A percentile compares a stretch with the other conserved stretches of the same genome.
Conservation (phyloP, 2,113 vertebrate species). For the Clupea harengus region DNA sequence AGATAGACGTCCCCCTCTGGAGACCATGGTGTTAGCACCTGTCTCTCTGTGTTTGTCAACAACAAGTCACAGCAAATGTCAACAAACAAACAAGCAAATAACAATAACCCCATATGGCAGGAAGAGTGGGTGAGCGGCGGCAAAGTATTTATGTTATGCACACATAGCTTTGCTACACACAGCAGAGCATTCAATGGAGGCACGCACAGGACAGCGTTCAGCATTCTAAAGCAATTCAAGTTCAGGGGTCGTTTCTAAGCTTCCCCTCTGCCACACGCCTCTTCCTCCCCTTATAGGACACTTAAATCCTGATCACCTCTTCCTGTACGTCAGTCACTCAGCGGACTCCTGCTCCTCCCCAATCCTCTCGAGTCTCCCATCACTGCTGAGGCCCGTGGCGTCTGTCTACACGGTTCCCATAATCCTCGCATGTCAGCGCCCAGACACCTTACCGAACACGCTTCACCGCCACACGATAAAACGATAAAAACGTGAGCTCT, state of each 20-base stretch:
- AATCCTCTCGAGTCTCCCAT: neutral
- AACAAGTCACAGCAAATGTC: neutral
- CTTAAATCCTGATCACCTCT: neutral
- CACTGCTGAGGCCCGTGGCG: neutral
- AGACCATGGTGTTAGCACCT: neutral
- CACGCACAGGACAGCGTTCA: neutral
- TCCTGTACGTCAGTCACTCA: neutral
- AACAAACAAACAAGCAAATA: neutral
- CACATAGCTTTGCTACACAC: neutral
- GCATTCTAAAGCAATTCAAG: neutral
- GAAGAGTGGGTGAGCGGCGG: neutral
- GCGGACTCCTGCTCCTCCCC: neutral
- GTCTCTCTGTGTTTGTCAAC: slow-evolving; percentile 10
- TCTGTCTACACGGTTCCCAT: neutral
- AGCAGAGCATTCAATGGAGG: neutral
- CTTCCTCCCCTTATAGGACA: neutral
- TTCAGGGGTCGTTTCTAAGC: neutral
- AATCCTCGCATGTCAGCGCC: neutral
- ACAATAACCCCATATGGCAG: neutral
- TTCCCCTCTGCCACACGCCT: neutral
- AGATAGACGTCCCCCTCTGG: neutral
- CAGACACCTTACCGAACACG: neutral
- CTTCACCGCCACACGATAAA: neutral
- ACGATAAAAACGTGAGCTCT: neutral
- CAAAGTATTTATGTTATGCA: neutral